phyloP scores from a whole-genome alignment of 92 coral and sea anemone genomes.

The Zoanthus sociatus region DNA sequence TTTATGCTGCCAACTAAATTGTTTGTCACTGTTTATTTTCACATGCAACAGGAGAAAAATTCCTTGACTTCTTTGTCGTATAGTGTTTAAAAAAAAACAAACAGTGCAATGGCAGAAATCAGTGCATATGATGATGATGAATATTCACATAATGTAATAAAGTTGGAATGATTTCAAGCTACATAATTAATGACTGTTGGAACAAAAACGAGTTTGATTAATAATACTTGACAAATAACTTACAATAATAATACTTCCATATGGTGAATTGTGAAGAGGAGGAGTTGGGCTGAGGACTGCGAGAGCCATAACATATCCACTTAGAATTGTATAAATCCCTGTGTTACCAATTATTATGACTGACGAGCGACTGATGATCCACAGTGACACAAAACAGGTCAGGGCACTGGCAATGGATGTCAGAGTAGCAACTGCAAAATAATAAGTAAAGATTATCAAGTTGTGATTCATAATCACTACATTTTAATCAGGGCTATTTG shows the following conservation, averaged over 20 bases:
- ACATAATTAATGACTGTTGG: background rate
- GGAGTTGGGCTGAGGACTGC: constrained; percentile 91
- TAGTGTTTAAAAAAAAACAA: too few species aligned
- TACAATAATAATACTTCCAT: constrained; percentile 82
- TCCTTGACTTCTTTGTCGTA: too few species aligned
- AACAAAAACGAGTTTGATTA: background rate
- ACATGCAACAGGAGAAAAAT: too few species aligned
- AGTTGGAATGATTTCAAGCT: too few species aligned
- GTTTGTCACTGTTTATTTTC: too few species aligned
- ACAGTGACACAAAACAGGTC: constrained; percentile 77
- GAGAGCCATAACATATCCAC: constrained; percentile 68
- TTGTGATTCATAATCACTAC: background rate
- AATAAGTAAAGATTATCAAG: background rate
- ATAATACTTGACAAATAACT: constrained; percentile 41
- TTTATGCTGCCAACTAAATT: too few species aligned
- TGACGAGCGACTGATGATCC: constrained; percentile 79
- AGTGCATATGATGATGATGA: too few species aligned
- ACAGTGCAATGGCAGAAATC: too few species aligned
- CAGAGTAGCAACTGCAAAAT: constrained; percentile 78
- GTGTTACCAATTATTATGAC: constrained; percentile 48
- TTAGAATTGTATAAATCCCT: constrained; percentile 66
- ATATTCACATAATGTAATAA: too few species aligned
- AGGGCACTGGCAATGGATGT: constrained; percentile 84
- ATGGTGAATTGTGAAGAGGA: constrained; percentile 60
- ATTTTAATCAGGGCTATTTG: too few species aligned